These are phyloP conservation scores for Andrena praecox DNA, from an alignment of 2,888 invertebrate species.

Conservation along the genomic window DNA sequence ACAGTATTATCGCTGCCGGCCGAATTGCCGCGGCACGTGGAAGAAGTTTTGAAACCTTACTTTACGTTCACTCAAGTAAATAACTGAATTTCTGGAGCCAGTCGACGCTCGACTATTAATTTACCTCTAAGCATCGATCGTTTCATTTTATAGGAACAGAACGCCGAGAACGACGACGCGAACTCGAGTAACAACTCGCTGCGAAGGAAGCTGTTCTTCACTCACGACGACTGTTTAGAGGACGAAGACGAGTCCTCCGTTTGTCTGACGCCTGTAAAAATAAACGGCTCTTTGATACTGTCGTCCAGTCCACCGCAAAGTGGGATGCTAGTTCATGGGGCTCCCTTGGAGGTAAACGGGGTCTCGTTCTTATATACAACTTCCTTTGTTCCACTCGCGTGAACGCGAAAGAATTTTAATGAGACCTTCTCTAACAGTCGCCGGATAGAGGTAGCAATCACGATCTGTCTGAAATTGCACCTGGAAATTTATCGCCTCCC, in stretches of 20 bases:
- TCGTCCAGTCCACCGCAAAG: constrained; percentile 79
- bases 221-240: constrained; percentile 75
- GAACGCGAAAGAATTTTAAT: neutral
- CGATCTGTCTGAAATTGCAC: constrained; percentile 73
- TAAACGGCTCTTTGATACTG: constrained; percentile 64
- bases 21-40: constrained; percentile 87
- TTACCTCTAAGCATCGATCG: neutral
- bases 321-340: constrained; percentile 78
- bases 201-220: constrained; percentile 81
- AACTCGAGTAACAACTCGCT: constrained; percentile 81
- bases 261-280: constrained; percentile 75
- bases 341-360: constrained; percentile 75
- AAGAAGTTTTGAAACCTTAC: constrained; percentile 88
- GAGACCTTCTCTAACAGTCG: constrained; percentile 57
- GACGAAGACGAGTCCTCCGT: constrained; percentile 71
- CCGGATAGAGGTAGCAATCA: constrained; percentile 67
- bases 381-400: neutral
- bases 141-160: constrained; percentile 77
- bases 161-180: constrained; percentile 78
- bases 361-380: neutral
- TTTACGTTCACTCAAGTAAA: constrained; percentile 86
- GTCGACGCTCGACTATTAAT: neutral
- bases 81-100: neutral
- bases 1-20: constrained; percentile 89
- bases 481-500: constrained; percentile 75